Evolutionary conservation across 2,113 vertebrate species (phyloP).

Genomic region (Anguilla japonica): DNA sequence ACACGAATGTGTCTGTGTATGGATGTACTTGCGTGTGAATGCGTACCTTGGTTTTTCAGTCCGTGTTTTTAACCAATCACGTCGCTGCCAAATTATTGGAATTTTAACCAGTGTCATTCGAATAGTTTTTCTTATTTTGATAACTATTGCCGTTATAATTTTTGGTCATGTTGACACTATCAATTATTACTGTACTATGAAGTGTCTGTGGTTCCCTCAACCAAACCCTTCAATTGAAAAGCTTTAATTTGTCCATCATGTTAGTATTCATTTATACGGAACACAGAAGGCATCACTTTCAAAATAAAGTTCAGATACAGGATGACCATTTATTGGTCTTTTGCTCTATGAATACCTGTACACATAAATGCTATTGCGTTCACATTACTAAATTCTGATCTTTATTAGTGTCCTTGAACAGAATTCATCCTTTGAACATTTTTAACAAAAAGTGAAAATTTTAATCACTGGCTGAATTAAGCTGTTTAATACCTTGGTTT

Average conservation of each 20-base stretch:
- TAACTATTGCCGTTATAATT: slow-evolving; percentile 35
- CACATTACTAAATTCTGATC: neutral
- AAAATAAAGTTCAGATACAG: neutral
- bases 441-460: neutral
- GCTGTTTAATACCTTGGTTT: neutral
- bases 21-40: neutral
- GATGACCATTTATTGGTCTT: neutral
- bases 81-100: slow-evolving; percentile 48
- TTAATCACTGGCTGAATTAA: slow-evolving; percentile 3
- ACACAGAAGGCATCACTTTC: slow-evolving; percentile 20
- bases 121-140: slow-evolving; percentile 48
- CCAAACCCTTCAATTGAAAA: slow-evolving; percentile 22
- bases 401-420: slow-evolving; percentile 14
- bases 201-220: slow-evolving; percentile 34
- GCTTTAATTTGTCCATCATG: slow-evolving; percentile 33
- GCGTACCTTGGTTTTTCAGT: neutral
- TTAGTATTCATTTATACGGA: neutral
- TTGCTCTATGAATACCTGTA: neutral
- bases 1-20: neutral
- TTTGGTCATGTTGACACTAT: slow-evolving; percentile 43
- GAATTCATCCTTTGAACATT: neutral
- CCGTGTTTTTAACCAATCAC: slow-evolving; percentile 34
- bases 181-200: slow-evolving; percentile 41
- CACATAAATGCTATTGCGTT: neutral
- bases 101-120: slow-evolving; percentile 42